Base-by-base conservation (phyloP, 1,140 invertebrate genomes). In the Augochlora pura region DNA sequence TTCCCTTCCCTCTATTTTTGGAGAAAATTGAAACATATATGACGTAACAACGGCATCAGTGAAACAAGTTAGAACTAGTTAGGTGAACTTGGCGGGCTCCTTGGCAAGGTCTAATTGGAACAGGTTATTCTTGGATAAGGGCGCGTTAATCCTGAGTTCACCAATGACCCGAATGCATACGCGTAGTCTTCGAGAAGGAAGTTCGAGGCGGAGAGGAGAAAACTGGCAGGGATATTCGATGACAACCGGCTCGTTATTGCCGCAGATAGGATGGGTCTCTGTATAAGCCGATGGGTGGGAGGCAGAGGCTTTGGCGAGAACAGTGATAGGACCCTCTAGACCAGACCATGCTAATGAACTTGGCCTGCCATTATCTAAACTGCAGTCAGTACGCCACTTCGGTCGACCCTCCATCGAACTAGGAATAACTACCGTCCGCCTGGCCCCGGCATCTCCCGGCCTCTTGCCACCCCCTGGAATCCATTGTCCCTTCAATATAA, bases 351-450 rank as follows among this genome's bases (percentile, higher is more conserved):
- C 89, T 90, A 90, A 90, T 90, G 89, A 90, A 89, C 88, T 87
- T 87, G 86, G 82, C 83, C 86, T 86, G 83, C 88, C 87, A 89
- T 90, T 90, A 90, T 90, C 88, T 89, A 83, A 90, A 90, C 86
- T 90, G 86, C 83, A 89, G 88, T 82, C 84, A 81, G 81, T 82
- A 80, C 84, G 87, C 83, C 86, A 87, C 82, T 89, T 89, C 82
- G 81, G 77, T 79, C 80, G 66, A 83, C 75, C 79, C 81, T 84
- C 81, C 83, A 76, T 85, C 82, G 81, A 88, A 88, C 83, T 86
- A 82, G 70, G 83, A 88, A 88, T 90, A 88, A 87, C 87, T 88
- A 82, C 78, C 82, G 66, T 49, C 80, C 81, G 67, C 70, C 77
- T 70, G 27, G 42, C 9, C n/a, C 8, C 54, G 52, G 46, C 64